These are phyloP conservation scores for Mastomys coucha DNA, from an alignment of 2,113 vertebrate genomes.

Conservation along the genomic window DNA sequence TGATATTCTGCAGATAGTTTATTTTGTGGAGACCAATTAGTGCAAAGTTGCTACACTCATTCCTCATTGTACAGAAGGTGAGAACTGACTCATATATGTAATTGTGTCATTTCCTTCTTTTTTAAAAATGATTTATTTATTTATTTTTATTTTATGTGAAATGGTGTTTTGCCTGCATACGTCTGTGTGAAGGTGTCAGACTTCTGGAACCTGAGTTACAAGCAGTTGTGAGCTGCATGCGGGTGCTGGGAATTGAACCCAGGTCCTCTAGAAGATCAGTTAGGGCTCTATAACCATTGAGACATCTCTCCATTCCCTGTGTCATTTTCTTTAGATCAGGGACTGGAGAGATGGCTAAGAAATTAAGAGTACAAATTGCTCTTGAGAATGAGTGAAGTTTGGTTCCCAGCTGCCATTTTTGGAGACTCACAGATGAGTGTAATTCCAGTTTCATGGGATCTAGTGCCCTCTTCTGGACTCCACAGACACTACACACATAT, in stretches of 20 bases:
- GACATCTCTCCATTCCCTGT: neutral
- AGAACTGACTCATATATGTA: neutral
- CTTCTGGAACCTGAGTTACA: no score
- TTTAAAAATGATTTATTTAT: no score
- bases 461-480: neutral
- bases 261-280: no score
- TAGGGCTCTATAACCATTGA: no score
- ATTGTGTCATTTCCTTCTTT: neutral
- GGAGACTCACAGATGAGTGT: neutral
- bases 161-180: no score
- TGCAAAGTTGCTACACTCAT: neutral
- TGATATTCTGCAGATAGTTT: constrained; percentile 64
- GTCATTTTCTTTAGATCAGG: neutral
- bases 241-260: no score
- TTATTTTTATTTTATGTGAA: no score
- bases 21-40: constrained; percentile 37
- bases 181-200: no score
- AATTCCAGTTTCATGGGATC: neutral
- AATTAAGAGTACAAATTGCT: neutral
- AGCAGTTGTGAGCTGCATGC: no score
- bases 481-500: neutral
- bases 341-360: neutral
- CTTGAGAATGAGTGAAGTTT: neutral
- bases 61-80: neutral
- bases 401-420: neutral